phyloP scores from a whole-genome alignment of 2,888 invertebrate genomes.

The Drosophila ezoana region DNA sequence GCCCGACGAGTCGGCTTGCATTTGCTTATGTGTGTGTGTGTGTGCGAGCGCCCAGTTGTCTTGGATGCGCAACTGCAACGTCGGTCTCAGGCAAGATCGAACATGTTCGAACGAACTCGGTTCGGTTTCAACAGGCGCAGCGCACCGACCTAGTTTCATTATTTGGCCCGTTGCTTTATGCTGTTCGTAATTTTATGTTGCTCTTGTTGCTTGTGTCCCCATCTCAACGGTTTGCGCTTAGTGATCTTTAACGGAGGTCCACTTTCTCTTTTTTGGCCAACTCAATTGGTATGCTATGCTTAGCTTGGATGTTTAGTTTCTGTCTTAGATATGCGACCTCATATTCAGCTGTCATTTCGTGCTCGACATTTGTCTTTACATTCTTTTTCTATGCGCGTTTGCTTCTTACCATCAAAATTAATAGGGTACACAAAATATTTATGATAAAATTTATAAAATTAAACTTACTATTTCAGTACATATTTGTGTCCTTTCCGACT shows the following conservation, averaged over 20 bases:
- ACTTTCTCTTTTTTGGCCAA: slow-evolving; percentile 76
- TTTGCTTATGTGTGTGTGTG: not conserved
- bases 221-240: slow-evolving; percentile 62
- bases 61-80: slow-evolving; percentile 21
- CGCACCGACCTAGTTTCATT: slow-evolving; percentile 74
- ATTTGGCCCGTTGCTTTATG: slow-evolving; percentile 55
- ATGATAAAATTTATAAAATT: too few species aligned
- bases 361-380: not conserved
- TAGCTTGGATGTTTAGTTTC: slow-evolving; percentile 47
- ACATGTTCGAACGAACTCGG: slow-evolving; percentile 37
- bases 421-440: too few species aligned
- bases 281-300: slow-evolving; percentile 70
- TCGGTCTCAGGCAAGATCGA: slow-evolving; percentile 13
- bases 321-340: slow-evolving; percentile 27
- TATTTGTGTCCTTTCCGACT: too few species aligned
- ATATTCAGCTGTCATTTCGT: slow-evolving; percentile 44
- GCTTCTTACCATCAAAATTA: too few species aligned
- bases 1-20: slow-evolving; percentile 3
- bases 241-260: slow-evolving; percentile 67
- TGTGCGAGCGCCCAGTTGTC: slow-evolving; percentile 5
- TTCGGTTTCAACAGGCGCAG: slow-evolving; percentile 31
- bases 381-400: too few species aligned
- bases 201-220: slow-evolving; percentile 39
- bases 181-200: slow-evolving; percentile 41
- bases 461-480: too few species aligned